A percentile compares a stretch with the other conserved stretches of the same genome.
Evolutionary conservation across 2,113 vertebrate species (phyloP).

Genomic region (Nansenia antarctica): DNA sequence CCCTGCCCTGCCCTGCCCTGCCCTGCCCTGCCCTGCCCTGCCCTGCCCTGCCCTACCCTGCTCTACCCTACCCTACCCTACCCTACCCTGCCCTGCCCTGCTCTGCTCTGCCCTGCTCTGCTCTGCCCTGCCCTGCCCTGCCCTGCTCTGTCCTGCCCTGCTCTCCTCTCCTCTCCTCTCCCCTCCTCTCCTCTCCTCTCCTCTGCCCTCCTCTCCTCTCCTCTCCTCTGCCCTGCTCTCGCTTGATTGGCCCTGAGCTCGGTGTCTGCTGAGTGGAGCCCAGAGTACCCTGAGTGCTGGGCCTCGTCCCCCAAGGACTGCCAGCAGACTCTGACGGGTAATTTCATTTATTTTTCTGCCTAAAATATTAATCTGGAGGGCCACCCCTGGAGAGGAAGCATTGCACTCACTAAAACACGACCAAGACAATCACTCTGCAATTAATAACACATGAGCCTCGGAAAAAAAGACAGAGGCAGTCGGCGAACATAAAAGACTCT

Average conservation of each 20-base stretch:
- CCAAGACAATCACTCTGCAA: constrained; percentile 68
- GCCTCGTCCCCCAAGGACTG: constrained; percentile 60
- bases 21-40: too few species aligned
- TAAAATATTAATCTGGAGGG: constrained; percentile 76
- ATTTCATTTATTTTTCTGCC: constrained; percentile 77
- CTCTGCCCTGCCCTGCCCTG: too few species aligned
- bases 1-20: too few species aligned
- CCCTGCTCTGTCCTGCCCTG: constrained; percentile 34
- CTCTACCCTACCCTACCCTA: not conserved
- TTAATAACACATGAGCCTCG: constrained; percentile 76
- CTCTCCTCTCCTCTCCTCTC: not conserved
- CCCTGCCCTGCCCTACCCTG: too few species aligned
- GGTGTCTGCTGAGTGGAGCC: constrained; percentile 66
- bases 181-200: too few species aligned
- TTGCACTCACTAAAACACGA: constrained; percentile 73
- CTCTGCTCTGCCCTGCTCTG: too few species aligned
- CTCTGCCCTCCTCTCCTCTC: too few species aligned
- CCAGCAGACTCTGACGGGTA: constrained; percentile 72
- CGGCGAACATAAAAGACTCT: constrained; percentile 44
- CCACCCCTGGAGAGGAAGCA: constrained; percentile 68
- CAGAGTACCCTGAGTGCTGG: constrained; percentile 70
- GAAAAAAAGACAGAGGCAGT: constrained; percentile 49
- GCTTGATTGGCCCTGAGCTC: constrained; percentile 72
- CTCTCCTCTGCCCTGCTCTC: too few species aligned
- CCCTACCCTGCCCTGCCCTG: too few species aligned